Base-by-base conservation (phyloP, 1,140 invertebrate species). In the Orius insidiosus region DNA sequence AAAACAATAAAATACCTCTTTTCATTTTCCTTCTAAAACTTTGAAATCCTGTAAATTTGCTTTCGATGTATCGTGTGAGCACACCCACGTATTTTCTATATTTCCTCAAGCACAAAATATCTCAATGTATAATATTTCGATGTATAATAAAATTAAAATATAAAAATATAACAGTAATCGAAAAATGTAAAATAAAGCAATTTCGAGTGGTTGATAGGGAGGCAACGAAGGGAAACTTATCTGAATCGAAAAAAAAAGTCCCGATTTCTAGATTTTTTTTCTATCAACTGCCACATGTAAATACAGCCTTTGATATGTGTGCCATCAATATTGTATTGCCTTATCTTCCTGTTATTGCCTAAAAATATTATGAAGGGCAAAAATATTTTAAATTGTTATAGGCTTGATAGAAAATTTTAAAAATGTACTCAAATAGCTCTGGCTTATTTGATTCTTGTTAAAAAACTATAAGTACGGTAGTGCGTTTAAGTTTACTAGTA, bases 171-270 rank as follows among this genome's bases (percentile, higher is more conserved):
- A 37, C 16, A 15, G 35, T 37, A 39, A 39, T 39, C 19, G 37
- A 18, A 39, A 15, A 14, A 11, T 39, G 15, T 39, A 18, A 39
- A 39, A 39, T 39, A 39, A 37, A 39, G 15, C 37, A 39, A 39
- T 39, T 15, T 15, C 37, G 10, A 18, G 14, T 19, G 19, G 15
- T 19, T 15, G 15, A 39, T 15, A 18, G n/a, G 11, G n/a, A n/a
- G n/a, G 24, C 24, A 24, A 24, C 24, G 24, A 24, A 24, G 24
- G 7, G 24, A 24, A n/a, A 18, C 9, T 39, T 39, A 1, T 38
- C 36, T 38, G 7, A 38, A 38, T 38, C 2, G 1, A 7, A 38
- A 38, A 16, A 7, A 11, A 36, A 11, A 14, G 35, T 24, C 24
- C 24, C 24, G 24, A 24, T 24, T 24, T 24, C 24, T 24, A 24